Percentiles rank a stretch among this genome's conserved stretches.
Conservation (phyloP, 2,797 vertebrate species). For the Danio aesculapii region DNA sequence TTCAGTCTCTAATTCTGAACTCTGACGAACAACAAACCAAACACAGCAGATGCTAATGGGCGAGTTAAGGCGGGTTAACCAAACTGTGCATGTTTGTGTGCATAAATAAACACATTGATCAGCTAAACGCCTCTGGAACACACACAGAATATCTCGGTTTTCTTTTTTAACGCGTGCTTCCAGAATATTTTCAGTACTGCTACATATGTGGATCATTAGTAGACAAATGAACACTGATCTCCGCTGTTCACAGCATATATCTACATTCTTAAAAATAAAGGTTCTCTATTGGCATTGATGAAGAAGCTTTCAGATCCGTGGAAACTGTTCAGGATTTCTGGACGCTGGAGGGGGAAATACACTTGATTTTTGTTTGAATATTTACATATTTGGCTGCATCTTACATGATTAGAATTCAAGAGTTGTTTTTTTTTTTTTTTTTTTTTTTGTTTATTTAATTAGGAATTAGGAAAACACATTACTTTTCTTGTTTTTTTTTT, state of each 20-base stretch:
- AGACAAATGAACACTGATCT: neutral
- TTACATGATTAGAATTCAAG: too few species aligned
- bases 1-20: neutral
- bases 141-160: neutral
- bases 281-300: neutral
- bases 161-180: neutral
- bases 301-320: neutral
- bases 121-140: neutral
- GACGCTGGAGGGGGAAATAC: too few species aligned
- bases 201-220: constrained; percentile 9
- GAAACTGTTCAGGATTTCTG: too few species aligned
- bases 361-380: too few species aligned
- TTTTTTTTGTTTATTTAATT: too few species aligned
- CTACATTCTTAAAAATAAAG: neutral
- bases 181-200: neutral
- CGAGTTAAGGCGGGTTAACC: neutral
- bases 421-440: too few species aligned
- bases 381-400: too few species aligned
- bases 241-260: neutral
- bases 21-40: neutral
- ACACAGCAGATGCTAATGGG: neutral
- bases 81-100: neutral
- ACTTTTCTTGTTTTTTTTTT: too few species aligned
- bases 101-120: neutral
- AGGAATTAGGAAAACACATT: too few species aligned